Conservation (phyloP, 2,888 invertebrate genomes). For the Spicauda simplicius region DNA sequence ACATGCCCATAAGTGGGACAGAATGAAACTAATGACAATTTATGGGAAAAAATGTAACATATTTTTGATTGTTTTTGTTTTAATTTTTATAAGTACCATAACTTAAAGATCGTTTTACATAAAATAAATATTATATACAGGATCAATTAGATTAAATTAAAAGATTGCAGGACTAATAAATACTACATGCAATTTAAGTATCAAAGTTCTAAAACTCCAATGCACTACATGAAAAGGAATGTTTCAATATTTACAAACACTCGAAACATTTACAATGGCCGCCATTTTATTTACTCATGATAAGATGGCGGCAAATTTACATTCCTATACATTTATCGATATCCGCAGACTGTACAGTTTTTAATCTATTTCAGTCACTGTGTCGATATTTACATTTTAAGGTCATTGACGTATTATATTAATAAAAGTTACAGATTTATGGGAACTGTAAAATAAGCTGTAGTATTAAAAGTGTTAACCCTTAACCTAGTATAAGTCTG, state of each 20-base stretch:
- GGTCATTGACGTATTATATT: conserved; percentile 32
- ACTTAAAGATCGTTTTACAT: neutral
- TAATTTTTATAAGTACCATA: too few species aligned
- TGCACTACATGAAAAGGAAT: conserved; percentile 73
- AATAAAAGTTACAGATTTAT: conserved; percentile 34
- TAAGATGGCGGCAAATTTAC: conserved; percentile 17
- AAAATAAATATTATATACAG: neutral
- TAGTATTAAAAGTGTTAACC: conserved; percentile 44
- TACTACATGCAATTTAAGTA: conserved; percentile 58
- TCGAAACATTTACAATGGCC: conserved; percentile 9
- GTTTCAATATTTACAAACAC: conserved; percentile 64
- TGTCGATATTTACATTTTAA: conserved; percentile 40
- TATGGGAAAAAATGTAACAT: too few species aligned
- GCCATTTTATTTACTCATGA: conserved; percentile 24
- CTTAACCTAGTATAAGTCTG: conserved; percentile 42
- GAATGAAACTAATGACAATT: too few species aligned
- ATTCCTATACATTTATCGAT: conserved; percentile 23
- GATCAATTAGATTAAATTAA: neutral
- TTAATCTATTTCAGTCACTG: conserved; percentile 38
- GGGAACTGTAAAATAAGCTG: conserved; percentile 23
- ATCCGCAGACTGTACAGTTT: conserved; percentile 33
- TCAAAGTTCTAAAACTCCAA: conserved; percentile 60
- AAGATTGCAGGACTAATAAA: conserved; percentile 56
- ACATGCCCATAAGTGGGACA: too few species aligned
- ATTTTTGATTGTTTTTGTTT: too few species aligned